Base-by-base conservation (phyloP, 2,888 invertebrate genomes). In the Meteorus cinctellus region DNA sequence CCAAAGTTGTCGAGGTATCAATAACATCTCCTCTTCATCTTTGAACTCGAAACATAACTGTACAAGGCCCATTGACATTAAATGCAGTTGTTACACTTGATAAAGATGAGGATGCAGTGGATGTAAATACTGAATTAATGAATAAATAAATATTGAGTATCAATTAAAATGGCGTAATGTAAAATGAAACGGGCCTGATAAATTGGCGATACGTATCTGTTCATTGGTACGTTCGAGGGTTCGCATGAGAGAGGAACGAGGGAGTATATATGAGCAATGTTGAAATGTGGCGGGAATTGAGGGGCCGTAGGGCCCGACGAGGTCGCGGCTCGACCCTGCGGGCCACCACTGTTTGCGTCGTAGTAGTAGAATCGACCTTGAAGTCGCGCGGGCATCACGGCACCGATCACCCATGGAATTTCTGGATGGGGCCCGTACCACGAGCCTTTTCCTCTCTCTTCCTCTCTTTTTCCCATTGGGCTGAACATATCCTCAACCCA, bases 331-430 rank as follows among this genome's bases (percentile, higher is more conserved):
- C 88, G 87, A 87, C 85, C 86, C 88, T 88, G 87, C 84, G 79
- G 85, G 84, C 82, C 80, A 78, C 77, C 79, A 83, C 85, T 85
- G 84, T 84, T 85, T 85, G 83, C 81, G 84, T 81, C 81, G 85
- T 81, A 79, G 87, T 88, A 87, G 88, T 88, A 89, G 85, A 88
- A 86, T 86, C 89, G 89, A 89, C 89, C 89, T 89, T 89, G 89
- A 89, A 72, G 87, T 88, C 87, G 87, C 87, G 77, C 79, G 78
- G 78, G 85, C 87, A 86, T 86, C 86, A 87, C 87, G 77, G 77
- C 75, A 68, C 74, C 87, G 86, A 86, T 88, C 88, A 87, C 86
- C 87, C 87, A 86, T 88, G 89, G 89, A 89, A 89, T 89, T 88
- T 88, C 87, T 88, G 85, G 84, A 82, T 83, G 84, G 84, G 55